Conservation (phyloP, 2,888 invertebrate species). For the Hirtodrosophila duncani region DNA sequence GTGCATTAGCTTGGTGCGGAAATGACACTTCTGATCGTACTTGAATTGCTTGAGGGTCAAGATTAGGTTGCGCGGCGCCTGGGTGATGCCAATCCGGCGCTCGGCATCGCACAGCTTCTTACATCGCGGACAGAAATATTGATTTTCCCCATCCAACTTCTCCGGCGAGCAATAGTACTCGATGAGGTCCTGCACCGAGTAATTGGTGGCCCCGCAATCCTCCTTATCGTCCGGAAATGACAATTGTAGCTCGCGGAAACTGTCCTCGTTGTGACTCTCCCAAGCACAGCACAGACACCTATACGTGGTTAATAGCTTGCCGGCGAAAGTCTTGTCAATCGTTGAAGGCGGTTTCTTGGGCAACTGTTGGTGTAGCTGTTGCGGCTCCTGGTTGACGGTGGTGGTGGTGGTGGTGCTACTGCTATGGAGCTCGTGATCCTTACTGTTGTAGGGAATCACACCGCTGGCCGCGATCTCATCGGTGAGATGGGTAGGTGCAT, state of each 20-base stretch:
- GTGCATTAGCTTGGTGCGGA: conserved; percentile 89
- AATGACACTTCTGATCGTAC: conserved; percentile 84
- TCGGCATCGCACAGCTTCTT: conserved; percentile 87
- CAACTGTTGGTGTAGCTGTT: conserved; percentile 30
- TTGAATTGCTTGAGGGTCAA: conserved; percentile 89
- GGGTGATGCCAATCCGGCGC: conserved; percentile 83
- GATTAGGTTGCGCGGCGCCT: conserved; percentile 87
- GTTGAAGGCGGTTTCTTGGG: conserved; percentile 59
- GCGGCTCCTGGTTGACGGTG: background rate
- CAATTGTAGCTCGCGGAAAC: conserved; percentile 88
- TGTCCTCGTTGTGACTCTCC: conserved; percentile 86
- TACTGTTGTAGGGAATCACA: conserved; percentile 53
- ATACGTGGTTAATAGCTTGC: conserved; percentile 86
- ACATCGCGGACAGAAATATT: conserved; percentile 89
- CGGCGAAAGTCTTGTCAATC: conserved; percentile 86
- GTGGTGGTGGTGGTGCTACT: conserved; percentile 10
- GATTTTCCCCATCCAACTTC: conserved; percentile 87
- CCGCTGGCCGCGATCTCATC: conserved; percentile 48
- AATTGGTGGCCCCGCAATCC: conserved; percentile 76
- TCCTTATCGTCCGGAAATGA: conserved; percentile 83
- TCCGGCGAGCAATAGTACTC: conserved; percentile 89
- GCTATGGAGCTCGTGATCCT: conserved; percentile 38
- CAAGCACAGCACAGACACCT: conserved; percentile 86
- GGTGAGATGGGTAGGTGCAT: conserved; percentile 10
- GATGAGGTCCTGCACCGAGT: conserved; percentile 87